A percentile compares a stretch with the other conserved stretches of the same genome.
Conservation (phyloP, 2,113 vertebrate genomes). For the Catagonus wagneri region DNA sequence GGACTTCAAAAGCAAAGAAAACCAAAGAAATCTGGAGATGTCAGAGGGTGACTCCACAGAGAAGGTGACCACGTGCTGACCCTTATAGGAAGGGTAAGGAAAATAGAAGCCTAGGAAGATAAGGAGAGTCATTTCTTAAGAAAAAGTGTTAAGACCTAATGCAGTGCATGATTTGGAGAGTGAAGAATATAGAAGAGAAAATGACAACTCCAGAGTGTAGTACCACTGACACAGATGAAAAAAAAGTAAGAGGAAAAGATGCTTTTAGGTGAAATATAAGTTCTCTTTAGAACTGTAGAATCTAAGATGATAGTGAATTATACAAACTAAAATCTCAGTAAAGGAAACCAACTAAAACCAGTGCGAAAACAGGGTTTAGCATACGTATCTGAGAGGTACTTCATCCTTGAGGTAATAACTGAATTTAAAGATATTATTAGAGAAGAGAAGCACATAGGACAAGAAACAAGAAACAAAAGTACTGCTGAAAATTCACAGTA, state of each 20-base stretch:
- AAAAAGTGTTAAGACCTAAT: background rate
- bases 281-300: background rate
- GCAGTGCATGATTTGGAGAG: background rate
- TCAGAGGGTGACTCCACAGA: background rate
- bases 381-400: background rate
- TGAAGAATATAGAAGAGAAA: background rate
- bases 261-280: background rate
- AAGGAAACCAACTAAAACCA: background rate
- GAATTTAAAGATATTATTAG: background rate
- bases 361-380: background rate
- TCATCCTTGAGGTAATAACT: background rate
- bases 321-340: background rate
- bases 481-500: background rate
- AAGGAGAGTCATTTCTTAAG: background rate
- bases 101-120: background rate
- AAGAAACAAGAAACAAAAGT: background rate
- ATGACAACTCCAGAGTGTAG: background rate
- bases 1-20: background rate
- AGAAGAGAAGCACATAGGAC: background rate
- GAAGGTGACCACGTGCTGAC: background rate
- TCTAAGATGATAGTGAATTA: background rate
- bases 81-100: background rate
- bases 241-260: background rate
- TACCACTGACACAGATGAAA: background rate
- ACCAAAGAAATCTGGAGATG: background rate